Evolutionary conservation across 2,888 invertebrate genomes (phyloP), one percentile per base, ranked within the genome.

Genomic region (Pseudococcus jackbeardsleyi): DNA sequence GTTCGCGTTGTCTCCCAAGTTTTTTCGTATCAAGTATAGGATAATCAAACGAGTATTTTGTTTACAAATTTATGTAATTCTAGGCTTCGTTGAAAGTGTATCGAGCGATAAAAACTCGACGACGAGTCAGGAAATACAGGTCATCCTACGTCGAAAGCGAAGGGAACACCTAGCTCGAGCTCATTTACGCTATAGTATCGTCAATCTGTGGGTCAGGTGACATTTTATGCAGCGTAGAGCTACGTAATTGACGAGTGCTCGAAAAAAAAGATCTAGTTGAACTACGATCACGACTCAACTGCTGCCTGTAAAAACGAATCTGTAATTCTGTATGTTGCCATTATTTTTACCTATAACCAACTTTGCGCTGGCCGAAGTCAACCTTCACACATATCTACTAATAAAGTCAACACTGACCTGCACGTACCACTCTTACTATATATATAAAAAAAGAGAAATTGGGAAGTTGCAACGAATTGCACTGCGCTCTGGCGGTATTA

Each of bases 311-410:
- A 8, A 22, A 19, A 12, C 22, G 7, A 64, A 9, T 22, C 9
- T 15, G 15, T 6, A n/a, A n/a, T n/a, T n/a, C n/a, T n/a, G 68
- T 26, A 72, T 15, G 33, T 33, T 33, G 22, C 22, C 12, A 64
- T 33, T 72, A 72, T 72, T 72, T 72, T 72, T 72, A 72, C 33
- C 72, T 17, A 33, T 72, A 64, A 22, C 64, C 64, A 22, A 42
- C 59, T 5, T n/a, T 8, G 12, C 33, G 72, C 72, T 1, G 17
- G 15, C 11, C 22, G 7, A 33, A 72, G 33, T 72, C 15, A 72
- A 33, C 72, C 72, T 72, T 72, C 72, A 72, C 72, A 72, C 72
- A 72, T 72, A 72, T 72, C 72, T 72, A 72, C 72, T 72, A 72
- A 72, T 72, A 72, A 33, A 26, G 72, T 72, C 26, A 72, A 72